Evolutionary conservation across 2,888 invertebrate species (phyloP).

Genomic region (Quadroppia sp.): DNA sequence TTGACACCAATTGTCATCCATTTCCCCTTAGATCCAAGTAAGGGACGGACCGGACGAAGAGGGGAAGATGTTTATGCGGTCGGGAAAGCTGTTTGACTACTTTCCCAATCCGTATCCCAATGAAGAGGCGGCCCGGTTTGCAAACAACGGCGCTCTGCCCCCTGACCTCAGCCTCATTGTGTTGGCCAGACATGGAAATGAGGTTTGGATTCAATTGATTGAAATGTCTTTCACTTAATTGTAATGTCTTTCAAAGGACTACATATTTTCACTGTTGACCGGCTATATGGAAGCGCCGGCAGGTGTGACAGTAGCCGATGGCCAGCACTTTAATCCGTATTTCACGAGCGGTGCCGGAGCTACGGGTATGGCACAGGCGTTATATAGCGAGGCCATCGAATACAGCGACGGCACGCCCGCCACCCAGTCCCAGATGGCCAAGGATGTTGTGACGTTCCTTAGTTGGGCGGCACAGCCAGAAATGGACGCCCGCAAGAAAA

Average conservation of each 20-base stretch:
- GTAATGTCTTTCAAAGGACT: too few species aligned
- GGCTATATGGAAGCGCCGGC: slow-evolving; percentile 96
- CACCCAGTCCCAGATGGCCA: slow-evolving; percentile 89
- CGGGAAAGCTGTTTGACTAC: slow-evolving; percentile 89
- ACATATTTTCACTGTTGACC: slow-evolving; percentile 89
- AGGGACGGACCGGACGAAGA: slow-evolving; percentile 63
- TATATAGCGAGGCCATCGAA: slow-evolving; percentile 81
- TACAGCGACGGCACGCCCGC: slow-evolving; percentile 87
- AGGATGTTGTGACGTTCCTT: slow-evolving; percentile 90
- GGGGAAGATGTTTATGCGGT: slow-evolving; percentile 83
- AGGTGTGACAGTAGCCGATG: slow-evolving; percentile 78
- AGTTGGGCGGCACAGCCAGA: slow-evolving; percentile 92
- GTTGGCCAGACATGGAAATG: slow-evolving; percentile 82
- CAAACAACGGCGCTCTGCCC: slow-evolving; percentile 94
- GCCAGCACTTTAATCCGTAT: slow-evolving; percentile 96
- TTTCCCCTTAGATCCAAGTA: slow-evolving; percentile 51
- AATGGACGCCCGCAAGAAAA: slow-evolving; percentile 75
- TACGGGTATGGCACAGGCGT: slow-evolving; percentile 88
- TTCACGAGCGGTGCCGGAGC: slow-evolving; percentile 81
- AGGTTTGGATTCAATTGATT: slow-evolving; percentile 55
- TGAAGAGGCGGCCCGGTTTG: slow-evolving; percentile 92
- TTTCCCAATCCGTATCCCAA: slow-evolving; percentile 92
- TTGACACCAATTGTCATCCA: too few species aligned
- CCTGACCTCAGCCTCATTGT: slow-evolving; percentile 91
- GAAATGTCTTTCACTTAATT: too few species aligned